Evolutionary conservation across 2,113 vertebrate genomes (phyloP), one percentile per base, ranked within the genome.

Genomic region (Chrysemys picta): DNA sequence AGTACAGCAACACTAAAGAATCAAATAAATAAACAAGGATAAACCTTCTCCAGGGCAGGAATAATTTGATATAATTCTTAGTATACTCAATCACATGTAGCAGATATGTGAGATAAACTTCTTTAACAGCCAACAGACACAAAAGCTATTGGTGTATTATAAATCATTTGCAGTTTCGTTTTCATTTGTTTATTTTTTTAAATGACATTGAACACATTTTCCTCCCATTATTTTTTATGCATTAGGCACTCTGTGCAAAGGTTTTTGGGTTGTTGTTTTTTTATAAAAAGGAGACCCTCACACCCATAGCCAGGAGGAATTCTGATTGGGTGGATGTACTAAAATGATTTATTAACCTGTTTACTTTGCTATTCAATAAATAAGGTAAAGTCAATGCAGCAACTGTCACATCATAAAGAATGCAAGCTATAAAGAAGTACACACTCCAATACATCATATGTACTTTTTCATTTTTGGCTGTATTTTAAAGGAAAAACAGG

Each of bases 311-410:
- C 57, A 81, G 17, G 50, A 21, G 9, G 27, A 4, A 65, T 92
- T 89, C 69, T 69, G 47, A 95, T 59, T 96, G 57, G 45, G 10
- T 27, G 80, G n/a, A 72, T 10, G 54, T 42, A 82, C 6, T 84
- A 82, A 38, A 80, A 10, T 49, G 79, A 94, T 83, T 89, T 96
- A 88, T 75, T 85, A 75, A 4, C 1, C 47, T 91, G 0, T 90
- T 29, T 91, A 31, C 42, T 93, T 50, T 84, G 42, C 38, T 88
- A 9, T 84, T 90, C 89, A 92, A 88, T 91, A 94, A 96, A 92
- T 86, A 93, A 31, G n/a, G 49, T 47, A 19, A 4, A 54, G 87
- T 84, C 90, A 91, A 13, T 94, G 69, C 5, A 91, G 35, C 42
- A 97, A 95, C 4, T 87, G 10, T 75, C 35, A 53, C 24, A 85